phyloP scores from a whole-genome alignment of 2,113 vertebrate genomes.

The Zosterops pallidus region DNA sequence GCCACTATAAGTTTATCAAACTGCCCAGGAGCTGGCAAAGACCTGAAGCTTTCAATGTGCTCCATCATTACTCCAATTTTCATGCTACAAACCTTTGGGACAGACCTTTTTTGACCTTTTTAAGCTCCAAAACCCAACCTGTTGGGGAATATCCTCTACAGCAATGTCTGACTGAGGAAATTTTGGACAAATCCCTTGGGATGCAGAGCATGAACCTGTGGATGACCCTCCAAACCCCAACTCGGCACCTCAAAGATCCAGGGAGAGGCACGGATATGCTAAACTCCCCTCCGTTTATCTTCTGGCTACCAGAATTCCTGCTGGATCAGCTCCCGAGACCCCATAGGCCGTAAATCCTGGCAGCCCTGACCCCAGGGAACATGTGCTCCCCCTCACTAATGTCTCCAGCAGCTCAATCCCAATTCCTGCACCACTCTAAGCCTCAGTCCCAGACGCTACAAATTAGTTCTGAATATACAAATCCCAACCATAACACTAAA shows the following conservation, averaged over 20 bases:
- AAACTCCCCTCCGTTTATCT: neutral
- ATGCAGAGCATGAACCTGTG: neutral
- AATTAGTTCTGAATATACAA: conserved; percentile 17
- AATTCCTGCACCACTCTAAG: neutral
- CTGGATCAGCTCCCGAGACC: neutral
- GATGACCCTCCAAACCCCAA: neutral
- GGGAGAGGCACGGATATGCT: neutral
- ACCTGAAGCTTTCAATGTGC: neutral
- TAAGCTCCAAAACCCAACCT: neutral
- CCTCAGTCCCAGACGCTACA: neutral
- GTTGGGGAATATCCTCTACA: neutral
- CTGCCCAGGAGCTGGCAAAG: neutral
- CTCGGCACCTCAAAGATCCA: neutral
- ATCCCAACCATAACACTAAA: neutral
- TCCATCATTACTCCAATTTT: accelerated
- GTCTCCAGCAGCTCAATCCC: neutral
- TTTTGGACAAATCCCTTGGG: neutral
- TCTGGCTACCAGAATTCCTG: neutral
- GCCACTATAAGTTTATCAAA: neutral
- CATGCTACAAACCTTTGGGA: neutral
- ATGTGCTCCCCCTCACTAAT: neutral
- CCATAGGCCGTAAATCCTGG: neutral
- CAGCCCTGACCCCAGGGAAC: neutral
- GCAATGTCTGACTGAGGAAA: too few relatives aligned
- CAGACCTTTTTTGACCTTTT: neutral